Evolutionary conservation across 2,113 vertebrate genomes (phyloP).

Genomic region (Noturus placidus): DNA sequence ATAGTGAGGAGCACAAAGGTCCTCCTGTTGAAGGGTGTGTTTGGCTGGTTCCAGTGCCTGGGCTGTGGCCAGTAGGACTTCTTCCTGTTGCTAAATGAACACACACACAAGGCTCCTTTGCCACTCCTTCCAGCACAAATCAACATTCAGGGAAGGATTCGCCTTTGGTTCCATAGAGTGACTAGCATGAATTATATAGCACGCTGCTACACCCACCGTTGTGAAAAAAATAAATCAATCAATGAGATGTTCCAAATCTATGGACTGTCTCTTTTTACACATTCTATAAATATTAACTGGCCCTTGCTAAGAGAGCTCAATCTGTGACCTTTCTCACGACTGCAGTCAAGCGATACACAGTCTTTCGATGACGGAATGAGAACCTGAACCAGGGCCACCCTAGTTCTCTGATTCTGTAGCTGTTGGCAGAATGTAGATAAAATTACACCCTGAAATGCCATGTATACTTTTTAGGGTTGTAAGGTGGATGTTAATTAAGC

Average conservation of each 20-base stretch:
- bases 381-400: background rate
- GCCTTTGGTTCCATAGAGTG: background rate
- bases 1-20: conserved; percentile 61
- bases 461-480: background rate
- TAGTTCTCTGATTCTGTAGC: background rate
- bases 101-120: conserved; percentile 47
- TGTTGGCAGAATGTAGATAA: background rate
- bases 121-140: conserved; percentile 34
- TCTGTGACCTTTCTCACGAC: conserved; percentile 30
- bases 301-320: conserved; percentile 18
- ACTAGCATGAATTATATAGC: background rate
- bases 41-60: conserved; percentile 50
- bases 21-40: conserved; percentile 56
- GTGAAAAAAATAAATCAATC: background rate
- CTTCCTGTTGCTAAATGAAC: conserved; percentile 55
- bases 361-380: background rate
- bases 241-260: background rate
- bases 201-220: background rate
- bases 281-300: conserved; percentile 44
- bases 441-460: background rate
- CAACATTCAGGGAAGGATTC: conserved; percentile 33
- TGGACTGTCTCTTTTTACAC: conserved; percentile 7
- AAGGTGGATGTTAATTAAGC: background rate
- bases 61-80: conserved; percentile 52
- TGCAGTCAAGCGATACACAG: background rate